These are phyloP conservation scores for Thecocarcelia acutangulata DNA, from an alignment of 2,888 invertebrate species.

Conservation along the genomic window DNA sequence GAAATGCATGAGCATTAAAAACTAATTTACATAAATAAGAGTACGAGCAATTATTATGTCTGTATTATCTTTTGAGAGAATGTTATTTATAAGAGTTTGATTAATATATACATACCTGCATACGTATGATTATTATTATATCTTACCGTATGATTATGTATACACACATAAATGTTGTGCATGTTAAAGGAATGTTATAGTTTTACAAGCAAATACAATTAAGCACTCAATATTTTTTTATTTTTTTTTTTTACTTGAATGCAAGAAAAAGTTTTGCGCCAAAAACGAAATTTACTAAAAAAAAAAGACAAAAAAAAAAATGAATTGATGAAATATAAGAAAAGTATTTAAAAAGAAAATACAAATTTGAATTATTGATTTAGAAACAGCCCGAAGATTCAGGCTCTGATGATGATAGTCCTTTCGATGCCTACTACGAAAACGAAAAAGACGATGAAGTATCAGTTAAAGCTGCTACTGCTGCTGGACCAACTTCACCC, in stretches of 20 bases:
- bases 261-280: slow-evolving; percentile 19
- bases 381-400: slow-evolving; percentile 80
- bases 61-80: slow-evolving; percentile 2
- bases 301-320: background rate
- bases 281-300: slow-evolving; percentile 18
- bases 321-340: background rate
- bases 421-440: slow-evolving; percentile 79
- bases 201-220: slow-evolving; percentile 6
- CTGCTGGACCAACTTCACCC: slow-evolving; percentile 45
- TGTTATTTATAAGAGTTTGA: background rate
- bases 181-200: slow-evolving; percentile 46
- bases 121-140: no score
- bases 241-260: slow-evolving; percentile 22
- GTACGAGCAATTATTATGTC: no score
- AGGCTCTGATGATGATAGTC: slow-evolving; percentile 79
- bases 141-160: no score
- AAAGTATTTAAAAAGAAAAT: slow-evolving; percentile 1
- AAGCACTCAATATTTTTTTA: slow-evolving; percentile 16
- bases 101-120: background rate
- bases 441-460: slow-evolving; percentile 77
- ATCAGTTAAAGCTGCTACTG: slow-evolving; percentile 69
- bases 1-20: slow-evolving; percentile 43
- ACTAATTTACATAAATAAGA: slow-evolving; percentile 8
- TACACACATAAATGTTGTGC: slow-evolving; percentile 28
- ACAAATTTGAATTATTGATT: slow-evolving; percentile 59